A percentile compares a stretch with the other conserved stretches of the same genome.
Conservation (phyloP, 2,113 vertebrate genomes). For the Proteles cristata region DNA sequence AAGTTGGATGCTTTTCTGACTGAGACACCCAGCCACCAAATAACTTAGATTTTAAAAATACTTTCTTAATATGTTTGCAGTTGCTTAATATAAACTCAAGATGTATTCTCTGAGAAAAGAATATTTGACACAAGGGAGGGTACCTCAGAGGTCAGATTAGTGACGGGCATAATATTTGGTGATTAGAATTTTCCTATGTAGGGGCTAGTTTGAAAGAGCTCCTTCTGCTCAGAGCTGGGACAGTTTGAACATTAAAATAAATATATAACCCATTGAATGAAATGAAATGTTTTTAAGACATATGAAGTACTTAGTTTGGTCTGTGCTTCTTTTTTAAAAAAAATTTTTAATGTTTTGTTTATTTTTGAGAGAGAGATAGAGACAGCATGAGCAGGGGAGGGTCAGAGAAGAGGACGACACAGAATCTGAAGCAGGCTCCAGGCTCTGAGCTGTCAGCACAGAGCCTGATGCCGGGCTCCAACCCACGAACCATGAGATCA, state of each 20-base stretch:
- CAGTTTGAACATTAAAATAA: neutral
- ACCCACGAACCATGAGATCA: too few relatives aligned
- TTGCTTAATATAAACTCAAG: slow-evolving; percentile 24
- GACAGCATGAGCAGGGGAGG: too few relatives aligned
- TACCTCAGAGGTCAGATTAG: neutral
- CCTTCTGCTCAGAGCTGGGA: neutral
- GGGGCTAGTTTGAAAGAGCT: neutral
- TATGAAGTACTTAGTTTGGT: neutral
- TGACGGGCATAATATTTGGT: neutral
- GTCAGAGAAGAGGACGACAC: too few relatives aligned
- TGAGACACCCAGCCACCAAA: too few relatives aligned
- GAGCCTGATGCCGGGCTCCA: too few relatives aligned
- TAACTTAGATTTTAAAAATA: neutral
- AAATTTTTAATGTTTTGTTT: too few relatives aligned
- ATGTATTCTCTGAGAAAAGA: slow-evolving; percentile 5
- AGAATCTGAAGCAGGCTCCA: too few relatives aligned
- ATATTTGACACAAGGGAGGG: neutral
- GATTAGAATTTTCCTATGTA: neutral
- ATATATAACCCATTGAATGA: neutral
- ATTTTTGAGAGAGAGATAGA: too few relatives aligned
- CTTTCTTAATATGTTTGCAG: neutral
- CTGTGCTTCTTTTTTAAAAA: neutral
- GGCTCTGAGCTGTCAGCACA: too few relatives aligned
- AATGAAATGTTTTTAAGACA: neutral
- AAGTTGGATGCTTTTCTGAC: too few relatives aligned